These are phyloP conservation scores for Lipophrys pholis DNA, from an alignment of 2,113 vertebrate genomes.

Conservation along the genomic window DNA sequence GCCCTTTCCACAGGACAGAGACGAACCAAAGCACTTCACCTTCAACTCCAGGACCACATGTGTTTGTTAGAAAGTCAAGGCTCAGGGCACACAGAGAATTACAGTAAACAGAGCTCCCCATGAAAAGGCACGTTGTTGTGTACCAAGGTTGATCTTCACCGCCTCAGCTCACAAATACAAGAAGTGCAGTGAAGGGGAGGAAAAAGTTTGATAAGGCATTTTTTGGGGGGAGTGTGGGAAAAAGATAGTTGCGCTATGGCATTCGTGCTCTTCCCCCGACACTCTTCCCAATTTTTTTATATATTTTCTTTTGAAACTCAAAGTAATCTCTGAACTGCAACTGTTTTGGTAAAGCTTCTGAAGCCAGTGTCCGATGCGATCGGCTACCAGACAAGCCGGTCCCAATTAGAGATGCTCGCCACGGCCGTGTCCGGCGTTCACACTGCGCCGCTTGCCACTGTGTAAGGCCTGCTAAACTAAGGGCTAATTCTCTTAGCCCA, in stretches of 20 bases:
- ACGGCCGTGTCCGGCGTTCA: conserved; percentile 60
- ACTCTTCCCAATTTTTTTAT: not conserved
- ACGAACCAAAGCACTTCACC: conserved; percentile 76
- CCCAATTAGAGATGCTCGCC: conserved; percentile 33
- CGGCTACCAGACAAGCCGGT: not conserved
- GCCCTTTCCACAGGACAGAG: conserved; percentile 73
- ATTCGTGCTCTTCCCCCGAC: conserved; percentile 26
- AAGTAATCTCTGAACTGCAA: not conserved
- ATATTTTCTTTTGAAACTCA: conserved; percentile 10
- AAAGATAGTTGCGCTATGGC: conserved; percentile 25
- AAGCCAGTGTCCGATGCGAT: not conserved
- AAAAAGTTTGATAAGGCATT: conserved; percentile 58
- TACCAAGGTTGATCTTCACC: conserved; percentile 63
- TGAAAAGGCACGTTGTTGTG: conserved; percentile 59
- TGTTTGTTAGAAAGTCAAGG: conserved; percentile 78
- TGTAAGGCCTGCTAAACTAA: conserved; percentile 85
- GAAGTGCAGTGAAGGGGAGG: conserved; percentile 44
- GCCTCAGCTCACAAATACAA: conserved; percentile 37
- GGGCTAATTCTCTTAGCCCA: conserved; percentile 99
- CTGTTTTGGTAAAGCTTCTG: not conserved
- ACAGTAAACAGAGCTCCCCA: conserved; percentile 52
- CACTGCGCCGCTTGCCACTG: conserved; percentile 56
- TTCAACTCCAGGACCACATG: conserved; percentile 66
- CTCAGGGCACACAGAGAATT: conserved; percentile 55
- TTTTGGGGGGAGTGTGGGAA: conserved; percentile 56